These are phyloP conservation scores for Melanotaenia boesemani DNA, from an alignment of 2,797 vertebrate species.

Conservation along the genomic window DNA sequence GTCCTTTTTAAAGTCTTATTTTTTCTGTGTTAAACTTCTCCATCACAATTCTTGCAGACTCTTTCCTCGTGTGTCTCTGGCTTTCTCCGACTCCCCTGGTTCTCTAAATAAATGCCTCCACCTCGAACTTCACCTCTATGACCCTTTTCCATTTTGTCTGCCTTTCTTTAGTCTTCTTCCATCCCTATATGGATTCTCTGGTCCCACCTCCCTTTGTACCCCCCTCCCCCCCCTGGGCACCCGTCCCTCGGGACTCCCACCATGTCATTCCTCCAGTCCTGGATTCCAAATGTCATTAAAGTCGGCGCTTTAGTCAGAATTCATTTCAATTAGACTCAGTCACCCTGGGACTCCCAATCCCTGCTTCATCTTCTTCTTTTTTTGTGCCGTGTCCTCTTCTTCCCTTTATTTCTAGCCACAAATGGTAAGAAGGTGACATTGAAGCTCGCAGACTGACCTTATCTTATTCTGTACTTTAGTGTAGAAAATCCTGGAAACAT, in stretches of 20 bases:
- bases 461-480: background rate
- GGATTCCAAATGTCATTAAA: conserved; percentile 81
- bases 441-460: conserved; percentile 23
- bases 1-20: too few relatives aligned
- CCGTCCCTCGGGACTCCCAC: conserved; percentile 59
- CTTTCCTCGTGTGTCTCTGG: conserved; percentile 29
- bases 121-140: conserved; percentile 45
- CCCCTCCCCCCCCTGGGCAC: conserved; percentile 10
- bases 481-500: background rate
- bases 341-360: conserved; percentile 66
- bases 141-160: conserved; percentile 7
- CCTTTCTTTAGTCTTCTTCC: conserved; percentile 12
- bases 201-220: conserved; percentile 9
- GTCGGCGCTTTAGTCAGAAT: conserved; percentile 78
- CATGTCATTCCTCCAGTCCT: conserved; percentile 78
- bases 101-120: conserved; percentile 42
- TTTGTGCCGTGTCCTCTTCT: conserved; percentile 9
- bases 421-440: conserved; percentile 42
- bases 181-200: background rate
- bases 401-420: conserved; percentile 21
- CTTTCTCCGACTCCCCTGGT: conserved; percentile 19
- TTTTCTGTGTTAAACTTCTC: too few relatives aligned
- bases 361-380: background rate
- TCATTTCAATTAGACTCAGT: conserved; percentile 79
- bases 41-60: too few relatives aligned